phyloP scores from a whole-genome alignment of 2,888 invertebrate genomes.

The Quadriops clusia region DNA sequence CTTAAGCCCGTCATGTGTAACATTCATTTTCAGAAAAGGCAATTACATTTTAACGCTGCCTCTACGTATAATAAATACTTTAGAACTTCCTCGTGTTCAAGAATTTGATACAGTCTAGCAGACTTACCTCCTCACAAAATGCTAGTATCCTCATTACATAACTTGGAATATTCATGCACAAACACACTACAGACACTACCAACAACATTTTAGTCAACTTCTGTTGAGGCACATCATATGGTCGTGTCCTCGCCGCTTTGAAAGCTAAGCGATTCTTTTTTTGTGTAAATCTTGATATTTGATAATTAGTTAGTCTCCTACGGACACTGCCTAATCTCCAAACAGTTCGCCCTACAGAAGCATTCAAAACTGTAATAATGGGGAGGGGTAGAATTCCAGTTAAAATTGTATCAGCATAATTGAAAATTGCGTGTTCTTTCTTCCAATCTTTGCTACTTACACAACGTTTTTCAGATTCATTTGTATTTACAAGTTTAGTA shows the following conservation, averaged over 20 bases:
- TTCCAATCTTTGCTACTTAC: constrained; percentile 40
- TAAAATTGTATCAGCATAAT: constrained; percentile 57
- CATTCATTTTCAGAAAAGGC: no score
- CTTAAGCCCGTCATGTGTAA: no score
- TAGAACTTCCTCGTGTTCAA: no score
- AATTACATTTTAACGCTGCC: no score
- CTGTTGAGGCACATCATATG: constrained; percentile 29
- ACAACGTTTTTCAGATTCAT: constrained; percentile 32
- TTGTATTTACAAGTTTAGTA: constrained; percentile 18
- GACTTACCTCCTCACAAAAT: constrained; percentile 15
- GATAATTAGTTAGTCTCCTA: constrained; percentile 21
- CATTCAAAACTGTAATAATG: constrained; percentile 58
- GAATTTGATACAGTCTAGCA: no score
- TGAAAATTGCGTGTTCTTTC: constrained; percentile 49
- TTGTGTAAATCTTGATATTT: no score
- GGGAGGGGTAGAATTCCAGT: constrained; percentile 63
- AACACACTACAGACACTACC: constrained; percentile 67
- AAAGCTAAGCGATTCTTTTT: constrained; percentile 23
- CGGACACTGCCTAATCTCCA: constrained; percentile 39
- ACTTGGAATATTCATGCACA: constrained; percentile 65
- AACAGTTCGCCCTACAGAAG: constrained; percentile 56
- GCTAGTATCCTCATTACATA: constrained; percentile 57
- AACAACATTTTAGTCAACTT: constrained; percentile 74
- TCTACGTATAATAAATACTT: no score
- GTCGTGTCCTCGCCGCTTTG: constrained; percentile 22